These are phyloP conservation scores for Phenacoccus solenopsis DNA, from an alignment of 1,140 invertebrate species.

Conservation along the genomic window DNA sequence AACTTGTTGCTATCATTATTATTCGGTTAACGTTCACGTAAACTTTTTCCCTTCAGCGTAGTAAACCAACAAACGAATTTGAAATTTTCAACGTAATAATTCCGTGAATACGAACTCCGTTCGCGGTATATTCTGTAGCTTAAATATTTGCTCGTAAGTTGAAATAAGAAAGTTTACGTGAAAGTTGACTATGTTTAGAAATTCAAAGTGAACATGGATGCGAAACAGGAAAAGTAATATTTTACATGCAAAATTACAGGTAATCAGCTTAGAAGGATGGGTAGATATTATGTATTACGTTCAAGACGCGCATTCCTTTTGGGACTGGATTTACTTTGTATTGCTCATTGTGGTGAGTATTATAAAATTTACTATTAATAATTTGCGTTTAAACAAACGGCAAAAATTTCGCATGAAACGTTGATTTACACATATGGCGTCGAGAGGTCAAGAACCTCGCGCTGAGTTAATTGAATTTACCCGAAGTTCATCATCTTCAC, in stretches of 20 bases:
- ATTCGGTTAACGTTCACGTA: neutral
- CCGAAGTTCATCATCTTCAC: too few relatives aligned
- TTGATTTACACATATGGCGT: too few relatives aligned
- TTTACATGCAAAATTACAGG: conserved; percentile 40
- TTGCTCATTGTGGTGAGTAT: conserved; percentile 92
- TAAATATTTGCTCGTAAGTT: neutral
- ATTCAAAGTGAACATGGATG: neutral
- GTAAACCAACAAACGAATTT: neutral
- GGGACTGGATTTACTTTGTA: conserved; percentile 99
- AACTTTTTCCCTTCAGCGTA: neutral
- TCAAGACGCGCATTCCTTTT: conserved; percentile 99
- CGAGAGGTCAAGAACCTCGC: too few relatives aligned
- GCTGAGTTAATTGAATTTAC: too few relatives aligned
- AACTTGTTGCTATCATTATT: neutral
- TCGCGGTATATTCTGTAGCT: too few relatives aligned
- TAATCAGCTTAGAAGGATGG: conserved; percentile 83
- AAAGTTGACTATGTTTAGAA: neutral
- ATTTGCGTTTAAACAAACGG: too few relatives aligned
- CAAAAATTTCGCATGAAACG: too few relatives aligned
- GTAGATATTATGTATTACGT: conserved; percentile 99
- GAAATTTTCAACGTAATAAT: too few relatives aligned
- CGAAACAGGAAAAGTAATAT: conserved; percentile 8
- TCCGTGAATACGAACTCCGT: too few relatives aligned
- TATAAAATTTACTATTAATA: too few relatives aligned
- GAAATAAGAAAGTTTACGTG: neutral